phyloP scores from a whole-genome alignment of 1,140 invertebrate genomes.

The Scaptomyza pallida region DNA sequence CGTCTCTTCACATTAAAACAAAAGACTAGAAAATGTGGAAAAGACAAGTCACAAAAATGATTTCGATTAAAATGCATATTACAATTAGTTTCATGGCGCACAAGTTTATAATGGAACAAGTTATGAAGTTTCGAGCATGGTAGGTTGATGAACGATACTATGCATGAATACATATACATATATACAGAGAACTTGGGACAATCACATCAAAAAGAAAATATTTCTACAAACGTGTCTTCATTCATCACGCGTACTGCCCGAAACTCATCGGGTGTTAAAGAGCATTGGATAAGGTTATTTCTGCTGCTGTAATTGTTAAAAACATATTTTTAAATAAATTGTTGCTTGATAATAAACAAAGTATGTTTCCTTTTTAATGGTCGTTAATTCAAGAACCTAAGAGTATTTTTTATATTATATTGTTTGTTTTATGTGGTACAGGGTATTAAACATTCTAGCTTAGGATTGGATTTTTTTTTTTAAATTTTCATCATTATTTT shows the following conservation, averaged over 20 bases:
- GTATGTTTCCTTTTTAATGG: no score
- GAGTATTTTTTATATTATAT: no score
- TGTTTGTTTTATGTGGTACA: no score
- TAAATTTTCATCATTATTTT: not conserved
- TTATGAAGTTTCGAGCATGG: slow-evolving; percentile 10
- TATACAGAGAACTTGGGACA: slow-evolving; percentile 10
- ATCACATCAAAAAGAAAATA: slow-evolving; percentile 28
- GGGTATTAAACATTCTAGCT: no score
- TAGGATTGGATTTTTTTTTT: not conserved
- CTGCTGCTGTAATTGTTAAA: slow-evolving; percentile 46
- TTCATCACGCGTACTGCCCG: slow-evolving; percentile 60
- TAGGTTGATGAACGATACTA: not conserved
- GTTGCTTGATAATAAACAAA: no score
- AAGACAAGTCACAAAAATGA: slow-evolving; percentile 7
- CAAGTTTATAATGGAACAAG: slow-evolving; percentile 4
- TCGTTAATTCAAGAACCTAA: no score
- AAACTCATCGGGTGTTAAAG: slow-evolving; percentile 56
- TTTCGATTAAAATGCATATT: slow-evolving; percentile 24
- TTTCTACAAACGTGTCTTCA: slow-evolving; percentile 76
- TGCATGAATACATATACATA: not conserved
- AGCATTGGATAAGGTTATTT: slow-evolving; percentile 46
- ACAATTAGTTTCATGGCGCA: slow-evolving; percentile 35
- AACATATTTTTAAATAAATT: slow-evolving; percentile 16
- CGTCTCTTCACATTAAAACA: slow-evolving; percentile 5
- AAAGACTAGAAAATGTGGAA: slow-evolving; percentile 22